phyloP scores from a whole-genome alignment of 2,113 vertebrate genomes.

The Cephalopterus ornatus region DNA sequence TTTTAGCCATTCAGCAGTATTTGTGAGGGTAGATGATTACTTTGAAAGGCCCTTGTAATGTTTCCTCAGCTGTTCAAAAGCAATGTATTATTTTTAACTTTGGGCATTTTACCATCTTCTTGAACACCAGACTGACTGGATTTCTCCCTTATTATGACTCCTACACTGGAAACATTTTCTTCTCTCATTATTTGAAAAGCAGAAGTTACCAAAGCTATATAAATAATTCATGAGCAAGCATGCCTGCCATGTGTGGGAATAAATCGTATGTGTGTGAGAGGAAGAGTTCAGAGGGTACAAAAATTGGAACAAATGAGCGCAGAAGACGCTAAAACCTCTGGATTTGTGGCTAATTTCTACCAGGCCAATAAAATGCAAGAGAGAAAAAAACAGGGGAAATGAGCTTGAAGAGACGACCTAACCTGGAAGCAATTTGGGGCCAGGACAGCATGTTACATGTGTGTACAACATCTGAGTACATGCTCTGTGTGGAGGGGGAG shows the following conservation, averaged over 20 bases:
- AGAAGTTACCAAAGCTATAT: conserved; percentile 32
- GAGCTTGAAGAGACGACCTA: neutral
- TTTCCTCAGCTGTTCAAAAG: neutral
- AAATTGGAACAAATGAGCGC: conserved; percentile 37
- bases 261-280: neutral
- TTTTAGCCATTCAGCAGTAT: neutral
- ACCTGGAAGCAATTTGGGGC: conserved; percentile 49
- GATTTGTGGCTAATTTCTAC: conserved; percentile 32
- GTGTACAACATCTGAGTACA: neutral
- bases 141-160: conserved; percentile 36
- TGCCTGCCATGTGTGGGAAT: conserved; percentile 43
- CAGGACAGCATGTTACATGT: neutral
- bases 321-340: neutral
- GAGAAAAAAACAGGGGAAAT: neutral
- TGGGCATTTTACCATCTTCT: conserved; percentile 19
- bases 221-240: conserved; percentile 55
- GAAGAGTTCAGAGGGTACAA: conserved; percentile 20
- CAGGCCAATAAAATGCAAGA: neutral
- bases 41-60: neutral
- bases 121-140: conserved; percentile 1
- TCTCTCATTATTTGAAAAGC: conserved; percentile 35
- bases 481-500: neutral
- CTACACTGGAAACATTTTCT: conserved; percentile 44
- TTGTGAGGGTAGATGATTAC: neutral
- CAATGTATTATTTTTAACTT: conserved; percentile 23